These are phyloP conservation scores for Hyppa rectilinea DNA, from an alignment of 2,888 invertebrate genomes.

Conservation along the genomic window DNA sequence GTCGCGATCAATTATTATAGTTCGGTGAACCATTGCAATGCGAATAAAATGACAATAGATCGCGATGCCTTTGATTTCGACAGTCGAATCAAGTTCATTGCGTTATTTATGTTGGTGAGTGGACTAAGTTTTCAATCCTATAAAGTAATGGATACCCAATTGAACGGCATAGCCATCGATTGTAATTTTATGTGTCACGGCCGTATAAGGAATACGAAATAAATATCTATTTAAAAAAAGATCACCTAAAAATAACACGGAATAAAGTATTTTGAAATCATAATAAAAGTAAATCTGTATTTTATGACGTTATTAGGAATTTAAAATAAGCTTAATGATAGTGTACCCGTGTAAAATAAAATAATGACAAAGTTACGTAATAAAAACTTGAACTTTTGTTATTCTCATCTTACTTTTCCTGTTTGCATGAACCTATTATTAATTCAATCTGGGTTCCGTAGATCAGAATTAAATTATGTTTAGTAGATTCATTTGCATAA, in stretches of 20 bases:
- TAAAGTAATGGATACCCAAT: not conserved
- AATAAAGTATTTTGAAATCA: not conserved
- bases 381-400: conserved; percentile 12
- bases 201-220: not conserved
- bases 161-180: not conserved
- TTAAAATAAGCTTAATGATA: not conserved
- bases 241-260: not conserved
- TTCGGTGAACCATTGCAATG: too few relatives aligned
- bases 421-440: conserved; percentile 12
- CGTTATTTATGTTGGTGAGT: too few relatives aligned
- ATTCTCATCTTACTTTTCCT: conserved; percentile 20
- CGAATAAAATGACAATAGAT: too few relatives aligned
- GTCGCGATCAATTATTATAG: too few relatives aligned
- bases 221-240: not conserved
- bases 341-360: not conserved
- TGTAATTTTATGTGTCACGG: not conserved
- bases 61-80: too few relatives aligned
- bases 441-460: conserved; percentile 34
- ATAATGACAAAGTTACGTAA: not conserved
- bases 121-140: too few relatives aligned
- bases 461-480: not conserved
- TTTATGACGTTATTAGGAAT: not conserved
- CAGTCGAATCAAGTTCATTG: too few relatives aligned
- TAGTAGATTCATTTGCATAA: not conserved
- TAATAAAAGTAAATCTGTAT: not conserved